Evolutionary conservation across 2,113 vertebrate species (phyloP).

Genomic region (Carettochelys insculpta): DNA sequence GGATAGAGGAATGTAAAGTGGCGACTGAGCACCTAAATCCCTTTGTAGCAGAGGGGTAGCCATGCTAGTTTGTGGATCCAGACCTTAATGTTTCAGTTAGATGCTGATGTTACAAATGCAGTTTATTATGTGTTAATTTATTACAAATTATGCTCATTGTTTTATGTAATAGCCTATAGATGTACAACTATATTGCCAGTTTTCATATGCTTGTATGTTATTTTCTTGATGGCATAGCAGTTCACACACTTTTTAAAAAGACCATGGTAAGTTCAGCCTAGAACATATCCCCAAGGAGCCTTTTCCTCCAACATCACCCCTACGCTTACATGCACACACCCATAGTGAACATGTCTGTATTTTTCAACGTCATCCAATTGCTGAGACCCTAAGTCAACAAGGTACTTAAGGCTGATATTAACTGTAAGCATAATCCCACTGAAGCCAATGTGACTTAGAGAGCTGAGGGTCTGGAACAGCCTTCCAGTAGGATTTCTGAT

Average conservation of each 20-base stretch:
- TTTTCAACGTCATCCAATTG: background rate
- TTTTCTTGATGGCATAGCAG: conserved; percentile 12
- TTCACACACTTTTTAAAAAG: conserved; percentile 44
- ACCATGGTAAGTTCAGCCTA: conserved; percentile 1
- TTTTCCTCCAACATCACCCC: background rate
- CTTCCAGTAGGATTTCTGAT: background rate
- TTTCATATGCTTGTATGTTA: background rate
- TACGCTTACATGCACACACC: background rate
- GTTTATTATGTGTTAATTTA: no score
- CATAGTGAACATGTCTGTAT: background rate
- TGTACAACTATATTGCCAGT: conserved; percentile 44
- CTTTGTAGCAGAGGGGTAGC: background rate
- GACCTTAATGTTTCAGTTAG: conserved; percentile 50
- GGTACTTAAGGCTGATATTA: background rate
- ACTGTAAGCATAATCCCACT: background rate
- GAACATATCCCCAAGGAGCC: background rate
- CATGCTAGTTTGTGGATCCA: background rate
- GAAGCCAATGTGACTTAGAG: background rate
- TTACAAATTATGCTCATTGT: no score
- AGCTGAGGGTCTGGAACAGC: background rate
- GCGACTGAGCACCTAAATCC: background rate
- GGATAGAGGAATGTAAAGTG: background rate
- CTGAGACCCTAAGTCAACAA: background rate
- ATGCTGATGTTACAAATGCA: no score
- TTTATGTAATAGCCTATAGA: conserved; percentile 38